Base-by-base conservation (phyloP, 2,888 invertebrate species). In the Agrochola macilenta region DNA sequence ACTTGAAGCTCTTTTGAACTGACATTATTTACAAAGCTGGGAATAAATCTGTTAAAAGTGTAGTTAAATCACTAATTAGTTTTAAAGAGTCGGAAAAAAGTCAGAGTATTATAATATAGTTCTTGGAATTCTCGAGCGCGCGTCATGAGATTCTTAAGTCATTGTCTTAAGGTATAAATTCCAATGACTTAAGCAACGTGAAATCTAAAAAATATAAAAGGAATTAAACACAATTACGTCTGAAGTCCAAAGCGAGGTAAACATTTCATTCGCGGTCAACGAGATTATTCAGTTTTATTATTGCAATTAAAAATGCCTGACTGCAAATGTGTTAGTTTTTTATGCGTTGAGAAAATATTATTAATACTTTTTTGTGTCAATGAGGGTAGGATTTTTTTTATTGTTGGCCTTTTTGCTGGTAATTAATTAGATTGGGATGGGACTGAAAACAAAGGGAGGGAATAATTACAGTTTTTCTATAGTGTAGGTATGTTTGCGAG, bases 1-100 rank as follows among this genome's bases (percentile, higher is more conserved):
- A 74, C 79, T 43, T 68, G 66, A 60, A 71, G 54, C 60, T 77
- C 80, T 74, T 83, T 81, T 69, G 58, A 86, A 78, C 64, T 54
- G 46, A 68, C 70, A 82, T 87, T 83, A 75, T 81, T 85, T 69
- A 80, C 79, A 83, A 85, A 84, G 84, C 81, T 74, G 49, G 72
- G 81, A 73, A 86, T 86, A 85, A 87, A 89, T 81, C 84, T 84
- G 86, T 87, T 89, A 86, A 85, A 89, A 87, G 77, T 87, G 81
- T 75, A 82, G 82, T 88, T 87, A 81, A 89, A 87, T 87, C 80
- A 82, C 87, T 89, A 90, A 90, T 90, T 88, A 90, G 85, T 88
- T 89, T 84, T 60, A 78, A 85, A 88, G 82, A 87, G 76, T 85
- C 65, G 49, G 76, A 74, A 86, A 89, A 86, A 85, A 79, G 72